Percentiles rank a stretch among this genome's conserved stretches.
phyloP scores from a whole-genome alignment of 2,888 invertebrate species.

The Mesorhabditis sp. region DNA sequence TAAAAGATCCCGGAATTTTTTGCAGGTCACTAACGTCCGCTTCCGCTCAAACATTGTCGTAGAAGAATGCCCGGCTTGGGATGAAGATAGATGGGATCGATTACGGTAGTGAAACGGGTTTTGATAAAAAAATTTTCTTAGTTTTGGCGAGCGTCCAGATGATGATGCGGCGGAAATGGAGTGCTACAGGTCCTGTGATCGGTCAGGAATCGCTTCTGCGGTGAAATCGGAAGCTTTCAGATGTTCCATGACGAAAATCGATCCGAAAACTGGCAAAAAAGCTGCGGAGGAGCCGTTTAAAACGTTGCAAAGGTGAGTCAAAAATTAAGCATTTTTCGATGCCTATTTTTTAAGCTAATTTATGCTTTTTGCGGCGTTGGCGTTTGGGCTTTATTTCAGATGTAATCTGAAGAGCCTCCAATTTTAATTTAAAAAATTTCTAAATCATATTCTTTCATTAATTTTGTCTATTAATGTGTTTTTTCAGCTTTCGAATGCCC shows the following conservation, averaged over 20 bases:
- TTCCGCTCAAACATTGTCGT: conserved; percentile 33
- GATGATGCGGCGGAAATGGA: conserved; percentile 15
- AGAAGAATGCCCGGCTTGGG: conserved; percentile 24
- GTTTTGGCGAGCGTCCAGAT: no score
- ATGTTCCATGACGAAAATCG: conserved; percentile 28
- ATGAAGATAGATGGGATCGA: conserved; percentile 35
- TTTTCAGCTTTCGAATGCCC: conserved; percentile 22
- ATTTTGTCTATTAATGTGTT: neutral
- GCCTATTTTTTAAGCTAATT: no score
- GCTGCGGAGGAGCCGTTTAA: conserved; percentile 27
- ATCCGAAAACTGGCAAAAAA: conserved; percentile 25
- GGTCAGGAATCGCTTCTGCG: conserved; percentile 11
- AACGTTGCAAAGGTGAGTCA: conserved; percentile 16
- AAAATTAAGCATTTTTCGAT: neutral
- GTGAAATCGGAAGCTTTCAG: conserved; percentile 6
- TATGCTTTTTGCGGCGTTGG: no score
- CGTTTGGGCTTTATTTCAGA: no score
- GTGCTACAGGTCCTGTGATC: conserved; percentile 29
- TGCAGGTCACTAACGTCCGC: conserved; percentile 20
- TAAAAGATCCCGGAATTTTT: neutral
- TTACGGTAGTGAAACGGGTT: conserved; percentile 9
- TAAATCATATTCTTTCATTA: no score
- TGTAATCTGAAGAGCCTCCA: no score
- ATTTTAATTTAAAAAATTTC: no score
- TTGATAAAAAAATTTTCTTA: no score